These are phyloP conservation scores for Dryas iulia DNA, from an alignment of 1,140 invertebrate species.

Conservation along the genomic window DNA sequence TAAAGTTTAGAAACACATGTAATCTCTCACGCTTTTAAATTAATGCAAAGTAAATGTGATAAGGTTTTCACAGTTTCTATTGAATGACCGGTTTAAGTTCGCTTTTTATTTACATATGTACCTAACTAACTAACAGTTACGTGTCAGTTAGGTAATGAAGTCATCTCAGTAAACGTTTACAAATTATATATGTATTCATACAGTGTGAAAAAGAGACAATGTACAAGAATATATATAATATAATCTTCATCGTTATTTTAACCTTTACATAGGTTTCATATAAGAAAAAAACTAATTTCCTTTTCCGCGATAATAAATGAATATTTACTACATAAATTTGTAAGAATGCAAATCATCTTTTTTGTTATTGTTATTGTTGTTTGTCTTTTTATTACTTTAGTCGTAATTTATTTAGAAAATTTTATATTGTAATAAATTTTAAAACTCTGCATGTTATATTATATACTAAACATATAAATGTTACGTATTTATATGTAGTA, in stretches of 20 bases:
- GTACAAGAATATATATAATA: not conserved
- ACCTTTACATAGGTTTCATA: not conserved
- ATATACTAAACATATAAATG: no score
- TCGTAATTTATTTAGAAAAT: no score
- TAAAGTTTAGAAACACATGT: constrained; percentile 57
- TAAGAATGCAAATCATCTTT: not conserved
- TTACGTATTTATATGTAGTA: no score
- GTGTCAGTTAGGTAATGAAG: not conserved
- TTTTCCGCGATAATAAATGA: not conserved
- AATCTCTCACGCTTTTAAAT: constrained; percentile 64
- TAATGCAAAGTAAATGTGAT: constrained; percentile 41
- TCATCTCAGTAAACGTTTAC: not conserved
- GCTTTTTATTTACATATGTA: constrained; percentile 1
- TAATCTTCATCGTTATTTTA: not conserved
- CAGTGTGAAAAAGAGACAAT: not conserved
- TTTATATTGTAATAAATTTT: not conserved
- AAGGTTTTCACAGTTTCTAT: constrained; percentile 23
- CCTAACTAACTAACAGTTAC: not conserved
- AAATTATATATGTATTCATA: not conserved
- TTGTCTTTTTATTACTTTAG: not conserved
- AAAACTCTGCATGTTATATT: not conserved
- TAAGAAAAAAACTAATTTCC: not conserved
- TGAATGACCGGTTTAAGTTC: not conserved
- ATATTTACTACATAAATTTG: not conserved
- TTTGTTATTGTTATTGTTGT: not conserved